Evolutionary conservation across 2,888 invertebrate species (phyloP), one percentile per base, ranked within the genome.

Genomic region (Habrosyne pyritoides): DNA sequence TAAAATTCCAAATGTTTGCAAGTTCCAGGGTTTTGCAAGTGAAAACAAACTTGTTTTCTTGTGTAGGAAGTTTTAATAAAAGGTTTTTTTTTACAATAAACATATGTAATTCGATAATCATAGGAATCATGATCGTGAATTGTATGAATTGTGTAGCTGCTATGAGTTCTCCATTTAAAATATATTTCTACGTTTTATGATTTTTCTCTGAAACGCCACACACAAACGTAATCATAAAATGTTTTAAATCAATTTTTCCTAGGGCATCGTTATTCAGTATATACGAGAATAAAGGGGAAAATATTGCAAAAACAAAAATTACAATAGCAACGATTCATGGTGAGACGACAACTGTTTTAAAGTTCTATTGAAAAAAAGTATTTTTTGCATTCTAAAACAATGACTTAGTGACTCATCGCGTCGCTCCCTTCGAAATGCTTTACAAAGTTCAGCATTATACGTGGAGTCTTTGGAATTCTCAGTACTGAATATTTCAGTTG

Each of bases 171-270:
- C n/a, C n/a, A n/a, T n/a, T n/a, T n/a, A n/a, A n/a, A n/a, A n/a
- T n/a, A n/a, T n/a, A n/a, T n/a, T n/a, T n/a, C n/a, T n/a, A n/a
- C n/a, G n/a, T n/a, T n/a, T n/a, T 24, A 24, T 52, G 50, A 53
- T 57, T 49, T 30, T 55, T 49, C 46, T 33, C 53, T 10, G 55
- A 60, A 48, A 53, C 26, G 50, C 36, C 49, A 59, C 57, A 59
- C 66, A 36, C 67, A 69, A 70, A 74, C 61, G 71, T 61, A 67
- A 6, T n/a, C 69, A 69, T 73, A 72, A 76, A 80, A 82, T 79
- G 79, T 81, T 81, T 77, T 76, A 79, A 83, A 85, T 83, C 81
- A 83, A 79, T 80, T 82, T 69, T 73, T 70, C 66, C 67, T 67
- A 65, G 66, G 67, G 69, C 70, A 71, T 71, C 71, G 67, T 73